Base-by-base conservation (phyloP, 2,888 invertebrate species). In the Macropis europaea region DNA sequence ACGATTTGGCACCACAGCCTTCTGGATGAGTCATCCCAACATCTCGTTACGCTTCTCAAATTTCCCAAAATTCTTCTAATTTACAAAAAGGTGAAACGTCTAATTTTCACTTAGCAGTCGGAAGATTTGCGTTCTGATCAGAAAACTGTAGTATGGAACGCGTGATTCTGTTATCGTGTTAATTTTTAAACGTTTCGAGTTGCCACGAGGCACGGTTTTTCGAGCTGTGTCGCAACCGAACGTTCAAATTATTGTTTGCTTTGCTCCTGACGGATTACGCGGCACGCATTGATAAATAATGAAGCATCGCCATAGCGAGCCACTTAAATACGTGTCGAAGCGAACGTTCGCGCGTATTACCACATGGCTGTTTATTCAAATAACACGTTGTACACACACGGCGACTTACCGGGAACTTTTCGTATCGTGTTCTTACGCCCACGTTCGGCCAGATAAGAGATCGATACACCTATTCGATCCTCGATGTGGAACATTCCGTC, bases 351-450 rank as follows among this genome's bases (percentile, higher is more conserved):
- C 54, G 19, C 30, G 17, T 17, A 32, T 67, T 68, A 34, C 17
- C 26, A 26, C 2, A 7, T 17, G 9, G 5, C 3, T 60, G 48
- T 61, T 61, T 60, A 60, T 61, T 45, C 43, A 45, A 61, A 42
- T 70, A 70, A 48, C 38, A 50, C 30, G 30, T 53, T 69, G 7
- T 9, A 32, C 19, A 5, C 19, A 5, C n/a, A n/a, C 15, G 19
- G 7, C n/a, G n/a, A 15, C 15, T 40, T 34, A 50, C 19, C 7
- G 9, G 9, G 36, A 54, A 60, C 60, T 32, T 19, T 17, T 34
- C 6, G 11, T 70, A 45, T 69, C 67, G 13, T 24, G 32, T 53
- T 59, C 50, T 17, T 32, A 52, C 36, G 54, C 48, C 40, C 15
- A 32, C 48, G 9, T 13, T n/a, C 4, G 13, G 13, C 9, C 15